Evolutionary conservation across 1,140 invertebrate species (phyloP).

Genomic region (Pseudomyrmex gracilis): DNA sequence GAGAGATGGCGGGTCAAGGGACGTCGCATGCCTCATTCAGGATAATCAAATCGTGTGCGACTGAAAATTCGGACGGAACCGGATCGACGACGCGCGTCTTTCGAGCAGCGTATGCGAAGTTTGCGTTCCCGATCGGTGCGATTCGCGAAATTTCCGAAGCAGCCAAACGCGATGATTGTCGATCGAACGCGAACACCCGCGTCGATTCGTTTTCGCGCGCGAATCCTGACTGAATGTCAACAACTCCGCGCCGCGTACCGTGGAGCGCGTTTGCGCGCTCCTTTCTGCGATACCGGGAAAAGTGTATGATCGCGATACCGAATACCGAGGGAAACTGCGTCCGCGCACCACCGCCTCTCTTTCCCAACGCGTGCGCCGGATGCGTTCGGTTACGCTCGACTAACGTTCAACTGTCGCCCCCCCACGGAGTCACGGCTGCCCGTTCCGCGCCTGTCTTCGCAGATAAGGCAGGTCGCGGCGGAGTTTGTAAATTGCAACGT

Average conservation of each 20-base stretch:
- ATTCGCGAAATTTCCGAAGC: neutral
- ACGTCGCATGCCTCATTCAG: conserved; percentile 78
- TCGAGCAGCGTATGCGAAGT: neutral
- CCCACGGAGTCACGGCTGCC: neutral
- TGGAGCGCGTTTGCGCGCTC: neutral
- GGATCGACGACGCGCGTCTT: conserved; percentile 47
- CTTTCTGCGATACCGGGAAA: conserved; percentile 2
- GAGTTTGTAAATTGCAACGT: neutral
- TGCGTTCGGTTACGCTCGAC: neutral
- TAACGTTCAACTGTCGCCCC: conserved; percentile 2
- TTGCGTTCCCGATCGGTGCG: neutral
- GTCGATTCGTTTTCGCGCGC: neutral
- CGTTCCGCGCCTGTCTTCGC: neutral
- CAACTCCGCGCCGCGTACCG: neutral
- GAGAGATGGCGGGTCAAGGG: conserved; percentile 82
- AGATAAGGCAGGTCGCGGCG: conserved; percentile 36
- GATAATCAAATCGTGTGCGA: neutral
- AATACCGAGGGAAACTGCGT: conserved; percentile 55
- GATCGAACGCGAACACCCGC: neutral
- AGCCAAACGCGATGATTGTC: neutral
- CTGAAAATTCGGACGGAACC: neutral
- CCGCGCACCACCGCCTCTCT: conserved; percentile 27
- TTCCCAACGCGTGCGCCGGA: neutral
- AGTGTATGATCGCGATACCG: conserved; percentile 60
- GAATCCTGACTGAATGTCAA: neutral